Evolutionary conservation across 2,888 invertebrate genomes (phyloP), one percentile per base, ranked within the genome.

Genomic region (Cerastis leucographa): DNA sequence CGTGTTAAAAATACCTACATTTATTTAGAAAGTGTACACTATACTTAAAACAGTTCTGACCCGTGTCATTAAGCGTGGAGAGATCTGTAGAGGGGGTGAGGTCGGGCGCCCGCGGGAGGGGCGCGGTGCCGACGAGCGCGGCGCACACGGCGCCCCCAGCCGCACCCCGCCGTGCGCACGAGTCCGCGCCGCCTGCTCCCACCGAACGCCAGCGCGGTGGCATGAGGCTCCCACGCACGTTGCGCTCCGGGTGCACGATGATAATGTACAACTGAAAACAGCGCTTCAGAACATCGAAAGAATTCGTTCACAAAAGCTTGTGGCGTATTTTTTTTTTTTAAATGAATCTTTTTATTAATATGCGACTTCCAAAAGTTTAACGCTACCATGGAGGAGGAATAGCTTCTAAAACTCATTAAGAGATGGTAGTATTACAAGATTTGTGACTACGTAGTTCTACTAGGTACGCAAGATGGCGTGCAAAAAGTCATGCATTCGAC

Each of bases 201-300:
- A 12, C 40, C 22, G 90, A 87, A 66, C 95, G 92, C 94, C 94
- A 94, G 42, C 91, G 91, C 54, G 90, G 83, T 64, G 94, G 91
- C 95, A 94, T 93, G 80, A 95, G 88, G 79, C 91, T 92, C 6
- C 92, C 94, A 71, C 95, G 95, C 80, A 95, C 95, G 90, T 95
- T 95, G 76, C 95, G 94, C 88, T 95, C 95, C 80, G 95, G 95
- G 0, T 94, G 93, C 51, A 94, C 90, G 69, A 95, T 78, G 61
- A 95, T 95, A 82, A 95, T 95, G 86, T 95, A 95, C 89, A 95
- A 84, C 95, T 95, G 89, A 2, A 73, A 59, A 11, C 12, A 12
- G 9, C 4, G 17, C 96, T 97, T 14, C 64, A 4, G 7, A 49
- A 46, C 29, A n/a, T n/a, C 29, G 7, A 14, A 40, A 79, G 0